A percentile compares a stretch with the other conserved stretches of the same genome.
Evolutionary conservation across 2,113 vertebrate species (phyloP).

Genomic region (Protobothrops flavoviridis): DNA sequence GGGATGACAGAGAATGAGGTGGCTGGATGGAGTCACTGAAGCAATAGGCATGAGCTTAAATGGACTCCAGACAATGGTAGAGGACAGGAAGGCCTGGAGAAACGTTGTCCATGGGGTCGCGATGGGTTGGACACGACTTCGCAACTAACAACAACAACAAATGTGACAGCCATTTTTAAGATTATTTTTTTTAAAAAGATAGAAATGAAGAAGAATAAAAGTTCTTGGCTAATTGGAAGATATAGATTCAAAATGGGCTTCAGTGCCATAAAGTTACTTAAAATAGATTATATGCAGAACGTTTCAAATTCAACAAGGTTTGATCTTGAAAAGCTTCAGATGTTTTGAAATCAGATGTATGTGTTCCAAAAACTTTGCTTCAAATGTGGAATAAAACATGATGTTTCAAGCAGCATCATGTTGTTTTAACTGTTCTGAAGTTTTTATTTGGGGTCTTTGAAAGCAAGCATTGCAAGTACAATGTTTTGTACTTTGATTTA

Average conservation of each 20-base stretch:
- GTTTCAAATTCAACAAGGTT: not conserved
- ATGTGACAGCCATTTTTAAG: not conserved
- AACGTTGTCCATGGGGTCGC: no score
- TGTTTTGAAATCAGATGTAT: not conserved
- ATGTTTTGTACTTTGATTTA: not conserved
- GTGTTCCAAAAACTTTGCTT: not conserved
- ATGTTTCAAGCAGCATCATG: not conserved
- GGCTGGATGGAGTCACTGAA: no score
- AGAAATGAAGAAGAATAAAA: not conserved
- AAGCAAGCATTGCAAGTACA: not conserved
- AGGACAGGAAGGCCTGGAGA: no score
- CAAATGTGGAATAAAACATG: not conserved
- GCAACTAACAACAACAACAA: no score
- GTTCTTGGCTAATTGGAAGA: not conserved
- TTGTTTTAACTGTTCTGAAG: not conserved
- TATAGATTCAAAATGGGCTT: not conserved
- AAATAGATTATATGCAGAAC: not conserved
- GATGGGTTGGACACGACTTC: no score
- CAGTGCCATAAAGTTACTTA: not conserved
- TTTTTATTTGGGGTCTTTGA: not conserved
- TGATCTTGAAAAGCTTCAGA: not conserved
- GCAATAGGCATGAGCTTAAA: no score
- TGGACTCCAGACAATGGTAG: no score
- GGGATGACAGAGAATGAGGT: no score
- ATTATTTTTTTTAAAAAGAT: not conserved